Evolutionary conservation across 2,888 invertebrate species (phyloP).

Genomic region (Colostygia pectinataria): DNA sequence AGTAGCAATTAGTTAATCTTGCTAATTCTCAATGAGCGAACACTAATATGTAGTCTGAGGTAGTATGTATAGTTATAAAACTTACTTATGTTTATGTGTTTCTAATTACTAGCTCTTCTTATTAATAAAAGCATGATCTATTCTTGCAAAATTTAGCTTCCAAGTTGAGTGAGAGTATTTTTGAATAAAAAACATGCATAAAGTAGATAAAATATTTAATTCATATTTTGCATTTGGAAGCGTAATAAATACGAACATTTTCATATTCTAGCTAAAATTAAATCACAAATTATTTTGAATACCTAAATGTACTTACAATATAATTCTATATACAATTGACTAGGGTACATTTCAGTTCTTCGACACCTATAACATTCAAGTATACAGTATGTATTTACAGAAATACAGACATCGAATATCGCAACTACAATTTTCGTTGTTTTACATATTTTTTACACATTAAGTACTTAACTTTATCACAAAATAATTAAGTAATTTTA

Average conservation of each 20-base stretch:
- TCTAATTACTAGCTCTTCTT: too few relatives aligned
- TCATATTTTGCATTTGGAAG: slow-evolving; percentile 80
- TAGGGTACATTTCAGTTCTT: slow-evolving; percentile 83
- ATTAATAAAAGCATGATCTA: too few relatives aligned
- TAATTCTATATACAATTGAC: slow-evolving; percentile 80
- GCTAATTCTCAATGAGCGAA: too few relatives aligned
- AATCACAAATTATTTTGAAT: slow-evolving; percentile 72
- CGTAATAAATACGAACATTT: slow-evolving; percentile 81
- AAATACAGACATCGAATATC: slow-evolving; percentile 42
- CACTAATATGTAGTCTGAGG: too few relatives aligned
- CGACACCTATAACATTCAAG: slow-evolving; percentile 53
- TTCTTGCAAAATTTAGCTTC: too few relatives aligned
- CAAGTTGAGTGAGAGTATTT: too few relatives aligned
- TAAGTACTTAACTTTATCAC: slow-evolving; percentile 80
- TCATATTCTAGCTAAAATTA: slow-evolving; percentile 77
- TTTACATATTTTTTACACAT: slow-evolving; percentile 39
- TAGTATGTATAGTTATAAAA: too few relatives aligned
- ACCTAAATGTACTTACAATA: slow-evolving; percentile 60
- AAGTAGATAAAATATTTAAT: slow-evolving; percentile 81
- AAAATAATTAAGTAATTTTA: slow-evolving; percentile 51
- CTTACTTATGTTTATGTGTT: too few relatives aligned
- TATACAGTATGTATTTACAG: slow-evolving; percentile 55
- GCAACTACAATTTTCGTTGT: slow-evolving; percentile 43
- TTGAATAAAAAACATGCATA: slow-evolving; percentile 53
- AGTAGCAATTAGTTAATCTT: too few relatives aligned